Conservation (phyloP, 2,113 vertebrate genomes). For the Sylvietta virens region DNA sequence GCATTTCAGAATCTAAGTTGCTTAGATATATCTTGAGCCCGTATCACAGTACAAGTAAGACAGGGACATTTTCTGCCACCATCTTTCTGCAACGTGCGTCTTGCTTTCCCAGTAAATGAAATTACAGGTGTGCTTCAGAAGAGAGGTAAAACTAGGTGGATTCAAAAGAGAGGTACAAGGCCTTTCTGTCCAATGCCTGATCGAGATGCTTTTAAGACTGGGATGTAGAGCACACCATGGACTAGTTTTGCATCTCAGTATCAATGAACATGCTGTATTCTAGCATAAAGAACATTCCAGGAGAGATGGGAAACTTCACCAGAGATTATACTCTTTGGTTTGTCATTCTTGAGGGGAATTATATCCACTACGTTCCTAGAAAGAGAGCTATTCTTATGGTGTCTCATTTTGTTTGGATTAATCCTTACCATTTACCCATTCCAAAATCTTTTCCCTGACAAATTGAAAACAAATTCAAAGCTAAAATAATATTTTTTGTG, state of each 20-base stretch:
- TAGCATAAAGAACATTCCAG: neutral
- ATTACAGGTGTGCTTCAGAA: neutral
- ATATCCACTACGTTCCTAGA: neutral
- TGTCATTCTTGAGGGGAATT: neutral
- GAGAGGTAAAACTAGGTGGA: neutral
- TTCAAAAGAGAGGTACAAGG: neutral
- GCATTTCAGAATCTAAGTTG: neutral
- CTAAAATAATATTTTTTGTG: neutral
- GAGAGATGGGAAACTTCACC: neutral
- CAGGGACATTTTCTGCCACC: neutral
- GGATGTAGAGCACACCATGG: neutral
- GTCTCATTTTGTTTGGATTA: neutral
- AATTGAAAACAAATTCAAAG: neutral
- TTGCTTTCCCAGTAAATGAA: neutral
- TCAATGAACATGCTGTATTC: neutral
- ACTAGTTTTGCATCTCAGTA: neutral
- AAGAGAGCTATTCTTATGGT: neutral
- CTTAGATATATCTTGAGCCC: neutral
- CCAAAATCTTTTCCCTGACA: neutral
- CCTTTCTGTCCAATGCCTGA: neutral
- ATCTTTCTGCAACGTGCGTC: neutral
- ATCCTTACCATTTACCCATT: neutral
- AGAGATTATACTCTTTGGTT: neutral
- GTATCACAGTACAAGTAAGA: neutral
- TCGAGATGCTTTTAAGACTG: neutral